These are phyloP conservation scores for Channa maculata DNA, from an alignment of 2,113 vertebrate species.

Conservation along the genomic window DNA sequence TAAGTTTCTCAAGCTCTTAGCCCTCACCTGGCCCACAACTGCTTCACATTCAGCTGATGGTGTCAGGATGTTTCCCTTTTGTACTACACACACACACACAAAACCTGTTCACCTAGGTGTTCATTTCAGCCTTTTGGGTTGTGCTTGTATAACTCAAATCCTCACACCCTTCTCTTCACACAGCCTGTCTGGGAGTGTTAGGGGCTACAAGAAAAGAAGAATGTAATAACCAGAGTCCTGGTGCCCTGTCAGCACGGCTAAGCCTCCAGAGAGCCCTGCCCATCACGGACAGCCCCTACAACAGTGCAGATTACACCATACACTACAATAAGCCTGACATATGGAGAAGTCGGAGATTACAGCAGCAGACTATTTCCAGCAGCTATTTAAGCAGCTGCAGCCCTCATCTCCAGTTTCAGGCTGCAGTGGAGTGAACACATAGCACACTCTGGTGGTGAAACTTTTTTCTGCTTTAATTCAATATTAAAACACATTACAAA, in stretches of 20 bases:
- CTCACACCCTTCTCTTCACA: background rate
- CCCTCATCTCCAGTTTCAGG: background rate
- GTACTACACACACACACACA: conserved; percentile 1
- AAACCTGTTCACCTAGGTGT: conserved; percentile 1
- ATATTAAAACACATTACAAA: conserved; percentile 81
- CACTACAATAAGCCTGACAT: conserved; percentile 32
- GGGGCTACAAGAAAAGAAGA: conserved; percentile 18
- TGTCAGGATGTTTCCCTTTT: conserved; percentile 15
- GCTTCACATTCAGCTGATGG: conserved; percentile 9
- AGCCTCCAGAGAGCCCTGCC: conserved; percentile 32
- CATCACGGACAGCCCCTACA: conserved; percentile 27
- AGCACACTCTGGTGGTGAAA: conserved; percentile 72
- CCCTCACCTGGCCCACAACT: conserved; percentile 6
- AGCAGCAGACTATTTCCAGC: conserved; percentile 26
- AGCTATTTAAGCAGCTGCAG: background rate
- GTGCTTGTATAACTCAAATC: conserved; percentile 29
- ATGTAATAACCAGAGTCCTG: conserved; percentile 43
- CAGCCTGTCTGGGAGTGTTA: conserved; percentile 28
- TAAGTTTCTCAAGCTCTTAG: conserved; percentile 19
- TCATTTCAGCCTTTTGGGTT: conserved; percentile 7
- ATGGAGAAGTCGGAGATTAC: conserved; percentile 38
- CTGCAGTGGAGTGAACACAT: conserved; percentile 42
- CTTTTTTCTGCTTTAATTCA: conserved; percentile 55
- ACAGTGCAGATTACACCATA: conserved; percentile 38
- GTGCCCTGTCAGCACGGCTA: conserved; percentile 43